Base-by-base conservation (phyloP, 2,113 vertebrate genomes). In the Gymnogyps californianus region DNA sequence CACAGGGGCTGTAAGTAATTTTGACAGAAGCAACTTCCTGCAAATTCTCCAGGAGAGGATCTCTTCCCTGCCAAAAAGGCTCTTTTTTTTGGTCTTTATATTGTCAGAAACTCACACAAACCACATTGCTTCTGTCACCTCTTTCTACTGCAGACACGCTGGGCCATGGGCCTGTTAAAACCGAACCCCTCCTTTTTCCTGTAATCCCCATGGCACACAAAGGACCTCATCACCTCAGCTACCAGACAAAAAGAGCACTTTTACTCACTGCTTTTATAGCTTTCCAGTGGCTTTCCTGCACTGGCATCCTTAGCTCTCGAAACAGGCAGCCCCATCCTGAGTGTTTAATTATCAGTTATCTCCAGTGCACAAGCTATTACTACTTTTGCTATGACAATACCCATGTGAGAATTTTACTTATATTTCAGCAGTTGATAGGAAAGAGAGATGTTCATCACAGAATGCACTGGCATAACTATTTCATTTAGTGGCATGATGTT, bases 131-230 rank as follows among this genome's bases (percentile, higher is more conserved):
- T 76, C 13, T 36, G 7, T 52, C 20, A 59, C 11, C 12, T 75
- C 26, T 85, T 54, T 71, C 34, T 76, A 21, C 14, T 1, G 0
- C n/a, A 32, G 77, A 70, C 29, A 65, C 10, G 25, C 31, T 29
- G 72, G 19, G 44, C 40, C 16, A 4, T 6, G 38, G 32, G 44
- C 10, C 44, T 49, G 36, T 61, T 44, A 38, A 58, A 64, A 61
- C 40, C 34, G 36, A 66, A 40, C 25, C 46, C 15, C 17, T 80
- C 47, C 36, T 75, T 58, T 75, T 55, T 77, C 14, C 44, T 64
- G 40, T 20, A 66, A n/a, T 34, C 58, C 32, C 8, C 0, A 1
- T 28, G 9, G 38, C 24, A 12, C 31, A 6, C 20, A 4, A 28
- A 91, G 42, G 44, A 26, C 31, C n/a, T 69, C 47, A 59, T 67